Conservation (phyloP, 1,140 invertebrate genomes). For the Antheraea mylitta region DNA sequence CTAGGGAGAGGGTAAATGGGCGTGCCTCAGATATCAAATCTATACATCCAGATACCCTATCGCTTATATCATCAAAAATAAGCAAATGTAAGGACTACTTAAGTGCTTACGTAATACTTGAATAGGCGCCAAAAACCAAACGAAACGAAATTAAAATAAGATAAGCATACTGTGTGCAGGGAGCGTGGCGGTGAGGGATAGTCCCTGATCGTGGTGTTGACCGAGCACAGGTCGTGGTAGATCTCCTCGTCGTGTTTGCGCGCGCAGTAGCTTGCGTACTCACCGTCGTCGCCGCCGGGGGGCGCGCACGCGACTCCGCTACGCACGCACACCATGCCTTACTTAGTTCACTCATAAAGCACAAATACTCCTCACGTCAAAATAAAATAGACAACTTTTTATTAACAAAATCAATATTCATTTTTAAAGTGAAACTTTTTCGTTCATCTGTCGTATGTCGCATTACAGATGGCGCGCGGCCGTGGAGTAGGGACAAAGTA, state of each 20-base stretch:
- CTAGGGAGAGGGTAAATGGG: too few species aligned
- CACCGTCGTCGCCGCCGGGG: constrained; percentile 74
- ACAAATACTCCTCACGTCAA: neutral
- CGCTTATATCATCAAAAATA: too few species aligned
- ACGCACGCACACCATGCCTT: constrained; percentile 36
- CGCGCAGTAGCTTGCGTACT: constrained; percentile 84
- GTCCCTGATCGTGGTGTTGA: constrained; percentile 60
- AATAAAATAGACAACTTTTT: too few species aligned
- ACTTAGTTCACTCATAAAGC: constrained; percentile 5
- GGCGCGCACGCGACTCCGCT: constrained; percentile 43
- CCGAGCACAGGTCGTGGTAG: constrained; percentile 89
- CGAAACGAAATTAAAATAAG: constrained; percentile 21
- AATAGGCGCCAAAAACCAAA: neutral
- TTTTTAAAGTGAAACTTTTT: too few species aligned
- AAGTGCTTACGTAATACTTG: too few species aligned
- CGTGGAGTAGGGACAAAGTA: too few species aligned
- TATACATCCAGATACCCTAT: too few species aligned
- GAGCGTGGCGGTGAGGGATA: constrained; percentile 44
- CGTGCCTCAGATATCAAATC: too few species aligned
- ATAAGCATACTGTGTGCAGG: constrained; percentile 62
- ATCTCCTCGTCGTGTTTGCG: constrained; percentile 88
- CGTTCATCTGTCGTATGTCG: too few species aligned
- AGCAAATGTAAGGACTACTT: too few species aligned
- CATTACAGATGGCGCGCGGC: too few species aligned
- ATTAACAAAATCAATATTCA: too few species aligned